Conservation (phyloP, 2,888 invertebrate genomes). For the Caenorhabditis afra region DNA sequence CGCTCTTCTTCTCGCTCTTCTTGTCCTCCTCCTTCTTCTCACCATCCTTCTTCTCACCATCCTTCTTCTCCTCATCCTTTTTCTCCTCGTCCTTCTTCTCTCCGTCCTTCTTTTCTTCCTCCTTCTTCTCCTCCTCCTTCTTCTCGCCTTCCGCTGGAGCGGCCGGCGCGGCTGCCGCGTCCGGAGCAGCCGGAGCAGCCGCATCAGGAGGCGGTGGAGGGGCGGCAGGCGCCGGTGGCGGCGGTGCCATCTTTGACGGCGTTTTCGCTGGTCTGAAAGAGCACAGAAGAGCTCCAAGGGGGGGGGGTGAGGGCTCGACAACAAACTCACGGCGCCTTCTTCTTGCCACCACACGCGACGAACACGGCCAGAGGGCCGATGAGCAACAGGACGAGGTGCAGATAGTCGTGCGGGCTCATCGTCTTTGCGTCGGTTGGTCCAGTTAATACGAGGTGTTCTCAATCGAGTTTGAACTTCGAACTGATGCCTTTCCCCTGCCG, state of each 20-base stretch:
- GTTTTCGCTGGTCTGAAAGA: slow-evolving; percentile 28
- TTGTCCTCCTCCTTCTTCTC: slow-evolving; percentile 14
- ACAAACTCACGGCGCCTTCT: slow-evolving; percentile 49
- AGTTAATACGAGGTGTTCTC: neutral
- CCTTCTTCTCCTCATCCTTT: slow-evolving; percentile 19
- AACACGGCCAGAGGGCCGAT: slow-evolving; percentile 19
- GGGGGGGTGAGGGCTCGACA: no score
- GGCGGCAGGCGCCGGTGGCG: slow-evolving; percentile 2
- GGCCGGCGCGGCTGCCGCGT: slow-evolving; percentile 21
- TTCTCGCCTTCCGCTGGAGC: slow-evolving; percentile 27
- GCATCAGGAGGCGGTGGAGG: slow-evolving; percentile 4
- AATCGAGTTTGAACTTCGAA: no score
- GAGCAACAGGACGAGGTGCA: slow-evolving; percentile 30
- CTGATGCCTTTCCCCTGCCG: no score
- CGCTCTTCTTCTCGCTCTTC: slow-evolving; percentile 8
- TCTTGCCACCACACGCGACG: slow-evolving; percentile 42
- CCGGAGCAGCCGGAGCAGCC: slow-evolving; percentile 16
- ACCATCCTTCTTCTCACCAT: slow-evolving; percentile 10
- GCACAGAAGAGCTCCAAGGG: neutral
- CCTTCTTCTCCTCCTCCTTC: slow-evolving; percentile 26
- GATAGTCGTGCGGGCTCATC: slow-evolving; percentile 44
- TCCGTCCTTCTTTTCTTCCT: slow-evolving; percentile 20
- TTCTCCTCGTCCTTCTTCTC: slow-evolving; percentile 28
- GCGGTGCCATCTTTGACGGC: slow-evolving; percentile 18
- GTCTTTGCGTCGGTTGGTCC: slow-evolving; percentile 23